These are phyloP conservation scores for Idris sp. DNA, from an alignment of 1,140 invertebrate genomes.

Conservation along the genomic window DNA sequence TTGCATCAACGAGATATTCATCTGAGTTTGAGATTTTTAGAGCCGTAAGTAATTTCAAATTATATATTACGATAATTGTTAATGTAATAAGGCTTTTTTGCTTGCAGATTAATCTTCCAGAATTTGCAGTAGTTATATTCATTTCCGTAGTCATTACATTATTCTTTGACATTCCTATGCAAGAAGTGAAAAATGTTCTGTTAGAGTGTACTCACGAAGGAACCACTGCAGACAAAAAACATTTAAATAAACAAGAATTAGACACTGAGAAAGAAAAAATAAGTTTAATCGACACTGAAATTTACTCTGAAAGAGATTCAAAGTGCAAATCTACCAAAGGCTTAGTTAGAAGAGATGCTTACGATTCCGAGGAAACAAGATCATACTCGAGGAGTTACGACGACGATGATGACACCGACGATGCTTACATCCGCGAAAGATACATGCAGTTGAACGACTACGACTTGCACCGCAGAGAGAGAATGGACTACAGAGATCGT, in stretches of 20 bases:
- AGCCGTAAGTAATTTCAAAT: slow-evolving; percentile 74
- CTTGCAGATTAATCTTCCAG: slow-evolving; percentile 74
- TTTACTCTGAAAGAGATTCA: slow-evolving; percentile 42
- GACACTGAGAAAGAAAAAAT: slow-evolving; percentile 1
- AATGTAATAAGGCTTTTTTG: too few species aligned
- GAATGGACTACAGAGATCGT: slow-evolving; percentile 58
- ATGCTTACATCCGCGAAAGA: slow-evolving; percentile 28
- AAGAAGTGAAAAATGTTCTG: slow-evolving; percentile 78
- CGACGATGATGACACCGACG: slow-evolving; percentile 43
- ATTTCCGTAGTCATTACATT: slow-evolving; percentile 76
- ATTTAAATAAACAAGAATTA: too few species aligned
- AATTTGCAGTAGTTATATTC: slow-evolving; percentile 67
- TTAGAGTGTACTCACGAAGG: slow-evolving; percentile 69
- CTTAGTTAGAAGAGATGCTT: slow-evolving; percentile 60
- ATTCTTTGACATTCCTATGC: slow-evolving; percentile 79
- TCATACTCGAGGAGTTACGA: slow-evolving; percentile 37
- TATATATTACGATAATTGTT: too few species aligned
- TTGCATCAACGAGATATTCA: slow-evolving; percentile 79
- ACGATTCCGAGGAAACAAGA: slow-evolving; percentile 53
- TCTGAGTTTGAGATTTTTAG: slow-evolving; percentile 79
- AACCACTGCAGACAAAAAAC: slow-evolving; percentile 20
- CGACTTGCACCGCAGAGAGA: slow-evolving; percentile 49
- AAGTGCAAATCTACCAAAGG: too few species aligned
- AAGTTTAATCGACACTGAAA: slow-evolving; percentile 30
- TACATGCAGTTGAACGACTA: slow-evolving; percentile 37